Percentiles rank a stretch among this genome's conserved stretches.
Conservation (phyloP, 2,113 vertebrate genomes). For the Athene noctua region DNA sequence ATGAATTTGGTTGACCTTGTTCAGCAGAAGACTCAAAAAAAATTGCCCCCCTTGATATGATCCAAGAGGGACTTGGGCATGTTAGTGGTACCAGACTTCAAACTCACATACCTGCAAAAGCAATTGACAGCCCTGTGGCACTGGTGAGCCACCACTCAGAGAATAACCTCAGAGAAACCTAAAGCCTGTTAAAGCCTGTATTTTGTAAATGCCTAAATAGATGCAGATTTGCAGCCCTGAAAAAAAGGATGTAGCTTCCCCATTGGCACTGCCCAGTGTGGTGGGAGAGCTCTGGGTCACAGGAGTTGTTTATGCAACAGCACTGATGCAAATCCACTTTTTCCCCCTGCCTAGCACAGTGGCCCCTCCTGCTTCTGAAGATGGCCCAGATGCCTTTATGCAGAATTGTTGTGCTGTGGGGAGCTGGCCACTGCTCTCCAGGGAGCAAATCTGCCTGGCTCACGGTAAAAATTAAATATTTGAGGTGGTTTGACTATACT, state of each 20-base stretch:
- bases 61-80: not conserved
- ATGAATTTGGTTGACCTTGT: not conserved
- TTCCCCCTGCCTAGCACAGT: rapidly evolving
- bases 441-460: not conserved
- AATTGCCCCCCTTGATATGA: not conserved
- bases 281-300: not conserved
- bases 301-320: not conserved
- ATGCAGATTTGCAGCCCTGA: not conserved
- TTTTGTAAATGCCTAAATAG: not conserved
- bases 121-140: not conserved
- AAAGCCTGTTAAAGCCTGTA: not conserved
- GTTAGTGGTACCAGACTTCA: not conserved
- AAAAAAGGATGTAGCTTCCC: not conserved
- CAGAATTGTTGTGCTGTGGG: not conserved
- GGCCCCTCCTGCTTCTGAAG: not conserved
- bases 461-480: not conserved
- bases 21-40: not conserved
- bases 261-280: not conserved
- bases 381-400: not conserved
- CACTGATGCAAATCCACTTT: not conserved
- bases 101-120: not conserved
- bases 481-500: not conserved
- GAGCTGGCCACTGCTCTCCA: not conserved
- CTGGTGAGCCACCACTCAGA: not conserved
- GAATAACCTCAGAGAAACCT: not conserved